Conservation (phyloP, 2,113 vertebrate species). For the Passer domesticus region DNA sequence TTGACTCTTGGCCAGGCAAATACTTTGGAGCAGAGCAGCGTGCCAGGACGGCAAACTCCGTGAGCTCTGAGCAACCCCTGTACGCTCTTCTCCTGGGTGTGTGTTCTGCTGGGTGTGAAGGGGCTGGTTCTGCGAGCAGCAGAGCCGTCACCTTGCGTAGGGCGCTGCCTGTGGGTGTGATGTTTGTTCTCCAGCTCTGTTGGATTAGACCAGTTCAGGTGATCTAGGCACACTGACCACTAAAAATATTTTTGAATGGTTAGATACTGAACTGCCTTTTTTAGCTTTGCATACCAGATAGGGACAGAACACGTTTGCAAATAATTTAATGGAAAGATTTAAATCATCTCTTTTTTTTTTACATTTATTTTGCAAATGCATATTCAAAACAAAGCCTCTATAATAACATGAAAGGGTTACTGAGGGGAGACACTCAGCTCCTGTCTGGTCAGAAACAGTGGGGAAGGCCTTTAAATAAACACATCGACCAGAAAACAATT, state of each 20-base stretch:
- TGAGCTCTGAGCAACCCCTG: not conserved
- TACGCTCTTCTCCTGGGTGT: not conserved
- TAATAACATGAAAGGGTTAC: not conserved
- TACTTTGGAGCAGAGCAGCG: fast-evolving
- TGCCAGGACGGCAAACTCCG: not conserved
- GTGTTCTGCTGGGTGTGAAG: not conserved
- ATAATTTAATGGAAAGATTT: not conserved
- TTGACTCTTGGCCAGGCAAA: not conserved
- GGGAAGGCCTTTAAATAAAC: conserved; percentile 40
- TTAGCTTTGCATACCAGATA: not conserved
- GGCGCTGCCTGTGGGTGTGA: not conserved
- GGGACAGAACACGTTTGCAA: not conserved
- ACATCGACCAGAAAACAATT: conserved; percentile 18
- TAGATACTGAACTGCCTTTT: not conserved
- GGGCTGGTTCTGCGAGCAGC: not conserved
- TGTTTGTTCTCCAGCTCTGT: not conserved
- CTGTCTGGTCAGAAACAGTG: not conserved
- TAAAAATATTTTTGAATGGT: not conserved
- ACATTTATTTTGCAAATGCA: not conserved
- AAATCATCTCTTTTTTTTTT: not conserved
- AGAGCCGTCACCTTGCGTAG: not conserved
- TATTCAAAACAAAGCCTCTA: not conserved
- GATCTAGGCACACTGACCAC: not conserved
- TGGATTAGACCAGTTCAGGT: not conserved
- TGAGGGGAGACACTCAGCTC: not conserved